A percentile compares a stretch with the other conserved stretches of the same genome.
These are phyloP conservation scores for Heliconius cydno DNA, from an alignment of 2,888 invertebrate genomes.

Conservation along the genomic window DNA sequence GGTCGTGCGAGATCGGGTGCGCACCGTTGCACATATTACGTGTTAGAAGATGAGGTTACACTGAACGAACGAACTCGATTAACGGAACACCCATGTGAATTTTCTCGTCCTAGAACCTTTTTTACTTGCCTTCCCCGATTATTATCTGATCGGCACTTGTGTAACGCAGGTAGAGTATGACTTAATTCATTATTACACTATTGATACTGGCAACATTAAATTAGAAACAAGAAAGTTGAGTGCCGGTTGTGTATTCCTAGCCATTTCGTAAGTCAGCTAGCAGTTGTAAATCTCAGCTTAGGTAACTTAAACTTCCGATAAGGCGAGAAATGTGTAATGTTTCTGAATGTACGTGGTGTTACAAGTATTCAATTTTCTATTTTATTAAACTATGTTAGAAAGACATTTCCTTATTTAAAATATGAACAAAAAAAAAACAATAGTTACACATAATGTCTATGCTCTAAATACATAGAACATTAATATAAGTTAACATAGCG, in stretches of 20 bases:
- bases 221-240: constrained; percentile 18
- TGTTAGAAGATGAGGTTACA: constrained; percentile 78
- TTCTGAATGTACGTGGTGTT: constrained; percentile 8
- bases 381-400: neutral
- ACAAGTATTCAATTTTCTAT: neutral
- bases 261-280: constrained; percentile 67
- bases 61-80: constrained; percentile 62
- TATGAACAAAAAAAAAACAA: neutral
- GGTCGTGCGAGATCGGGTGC: constrained; percentile 81
- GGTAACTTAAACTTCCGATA: constrained; percentile 76
- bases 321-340: constrained; percentile 50
- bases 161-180: constrained; percentile 54
- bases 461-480: neutral
- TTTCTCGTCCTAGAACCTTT: constrained; percentile 81
- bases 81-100: constrained; percentile 81
- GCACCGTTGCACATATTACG: constrained; percentile 81
- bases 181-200: constrained; percentile 20
- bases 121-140: constrained; percentile 74
- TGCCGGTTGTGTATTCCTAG: constrained; percentile 43
- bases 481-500: neutral
- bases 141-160: constrained; percentile 69
- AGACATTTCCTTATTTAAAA: neutral
- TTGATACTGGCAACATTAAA: constrained; percentile 10
- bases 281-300: constrained; percentile 68
- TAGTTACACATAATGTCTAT: neutral